Conservation (phyloP, 2,888 invertebrate genomes). For the Phymatocera aterrima region DNA sequence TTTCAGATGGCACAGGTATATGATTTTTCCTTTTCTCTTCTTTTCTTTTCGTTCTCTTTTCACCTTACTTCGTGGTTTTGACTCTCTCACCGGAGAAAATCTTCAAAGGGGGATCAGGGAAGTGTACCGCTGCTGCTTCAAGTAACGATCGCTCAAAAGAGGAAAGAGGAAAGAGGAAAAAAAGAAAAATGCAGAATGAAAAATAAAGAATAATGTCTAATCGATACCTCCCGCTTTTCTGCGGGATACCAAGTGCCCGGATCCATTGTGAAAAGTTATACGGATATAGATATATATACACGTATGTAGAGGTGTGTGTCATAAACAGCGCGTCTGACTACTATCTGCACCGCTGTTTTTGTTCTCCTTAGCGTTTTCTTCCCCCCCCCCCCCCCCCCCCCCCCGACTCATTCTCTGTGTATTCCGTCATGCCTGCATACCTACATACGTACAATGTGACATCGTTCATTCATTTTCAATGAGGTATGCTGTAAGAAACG, state of each 20-base stretch:
- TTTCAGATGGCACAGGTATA: too few relatives aligned
- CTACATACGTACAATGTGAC: too few relatives aligned
- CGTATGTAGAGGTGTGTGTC: too few relatives aligned
- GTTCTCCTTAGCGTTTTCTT: not conserved
- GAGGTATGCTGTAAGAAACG: too few relatives aligned
- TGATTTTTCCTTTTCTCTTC: not conserved
- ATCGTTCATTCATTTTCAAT: too few relatives aligned
- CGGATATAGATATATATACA: slow-evolving; percentile 21
- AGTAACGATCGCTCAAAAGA: slow-evolving; percentile 31
- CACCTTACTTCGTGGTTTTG: too few relatives aligned
- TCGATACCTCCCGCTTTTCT: slow-evolving; percentile 11
- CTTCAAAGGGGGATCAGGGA: not conserved
- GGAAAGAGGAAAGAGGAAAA: too few relatives aligned
- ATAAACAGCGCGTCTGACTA: slow-evolving; percentile 21
- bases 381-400: not conserved
- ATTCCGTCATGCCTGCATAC: too few relatives aligned
- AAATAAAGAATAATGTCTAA: not conserved
- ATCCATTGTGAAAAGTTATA: slow-evolving; percentile 36
- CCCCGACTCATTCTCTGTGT: not conserved
- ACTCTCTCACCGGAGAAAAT: too few relatives aligned
- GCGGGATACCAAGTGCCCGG: slow-evolving; percentile 14
- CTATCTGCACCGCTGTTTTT: not conserved
- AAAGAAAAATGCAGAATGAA: not conserved
- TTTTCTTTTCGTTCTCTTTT: not conserved
- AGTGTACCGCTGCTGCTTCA: slow-evolving; percentile 3